A percentile compares a stretch with the other conserved stretches of the same genome.
Evolutionary conservation across 1,140 invertebrate genomes (phyloP).

Genomic region (Aphelenchoides fujianensis): DNA sequence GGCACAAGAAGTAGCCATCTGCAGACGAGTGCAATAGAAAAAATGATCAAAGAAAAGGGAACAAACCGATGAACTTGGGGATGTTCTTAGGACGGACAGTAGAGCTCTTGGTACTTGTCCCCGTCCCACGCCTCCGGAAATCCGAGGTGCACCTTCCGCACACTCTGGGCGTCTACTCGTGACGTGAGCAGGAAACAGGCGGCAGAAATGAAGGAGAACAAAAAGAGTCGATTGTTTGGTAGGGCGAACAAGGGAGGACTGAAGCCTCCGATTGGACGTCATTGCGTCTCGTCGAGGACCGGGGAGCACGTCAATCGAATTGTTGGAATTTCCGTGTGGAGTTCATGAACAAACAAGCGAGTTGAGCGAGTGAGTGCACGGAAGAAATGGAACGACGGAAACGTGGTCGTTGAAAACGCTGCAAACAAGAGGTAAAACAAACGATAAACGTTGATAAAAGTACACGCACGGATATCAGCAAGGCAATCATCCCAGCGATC

Average conservation of each 20-base stretch:
- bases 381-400: too few relatives aligned
- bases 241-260: too few relatives aligned
- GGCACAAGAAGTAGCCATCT: conserved; percentile 62
- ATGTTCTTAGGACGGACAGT: conserved; percentile 61
- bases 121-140: conserved; percentile 62
- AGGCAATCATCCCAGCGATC: too few relatives aligned
- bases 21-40: conserved; percentile 32
- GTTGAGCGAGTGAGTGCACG: too few relatives aligned
- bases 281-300: too few relatives aligned
- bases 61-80: conserved; percentile 56
- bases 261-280: too few relatives aligned
- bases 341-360: conserved; percentile 1
- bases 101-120: conserved; percentile 58
- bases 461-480: too few relatives aligned
- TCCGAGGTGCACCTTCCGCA: conserved; percentile 53
- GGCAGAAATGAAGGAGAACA: too few relatives aligned
- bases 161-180: conserved; percentile 31
- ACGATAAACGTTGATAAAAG: too few relatives aligned
- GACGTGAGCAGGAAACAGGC: conserved; percentile 10
- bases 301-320: neutral
- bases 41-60: neutral
- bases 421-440: too few relatives aligned
- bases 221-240: too few relatives aligned
- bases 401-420: too few relatives aligned
- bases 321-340: neutral